phyloP scores from a whole-genome alignment of 2,797 vertebrate species.

The Austrolebias charrua region DNA sequence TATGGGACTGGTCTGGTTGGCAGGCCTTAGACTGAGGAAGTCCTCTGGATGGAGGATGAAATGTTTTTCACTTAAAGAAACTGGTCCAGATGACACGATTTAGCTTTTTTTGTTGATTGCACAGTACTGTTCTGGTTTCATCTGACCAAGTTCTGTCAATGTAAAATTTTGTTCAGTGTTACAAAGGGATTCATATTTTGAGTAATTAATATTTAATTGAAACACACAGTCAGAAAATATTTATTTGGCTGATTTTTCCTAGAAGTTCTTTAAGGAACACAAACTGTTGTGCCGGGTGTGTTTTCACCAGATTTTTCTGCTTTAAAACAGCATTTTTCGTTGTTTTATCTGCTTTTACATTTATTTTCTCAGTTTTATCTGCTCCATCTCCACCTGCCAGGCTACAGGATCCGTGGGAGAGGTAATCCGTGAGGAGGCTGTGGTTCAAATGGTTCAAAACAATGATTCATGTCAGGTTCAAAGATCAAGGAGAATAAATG shows the following conservation, averaged over 20 bases:
- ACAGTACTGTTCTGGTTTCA: background rate
- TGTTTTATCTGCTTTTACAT: background rate
- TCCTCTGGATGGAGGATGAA: too few species aligned
- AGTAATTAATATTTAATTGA: background rate
- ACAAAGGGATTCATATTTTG: background rate
- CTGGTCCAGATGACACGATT: too few species aligned
- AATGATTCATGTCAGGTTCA: conserved; percentile 56
- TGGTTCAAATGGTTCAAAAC: conserved; percentile 52
- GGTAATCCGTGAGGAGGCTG: conserved; percentile 35
- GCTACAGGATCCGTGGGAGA: conserved; percentile 32
- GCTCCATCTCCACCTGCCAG: conserved; percentile 27
- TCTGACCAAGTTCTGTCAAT: conserved; percentile 10
- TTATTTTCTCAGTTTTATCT: conserved; percentile 15
- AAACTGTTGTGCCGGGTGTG: conserved; percentile 1
- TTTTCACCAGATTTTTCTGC: background rate
- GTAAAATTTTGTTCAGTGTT: conserved; percentile 15
- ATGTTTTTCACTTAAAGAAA: too few species aligned
- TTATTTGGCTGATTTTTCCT: background rate
- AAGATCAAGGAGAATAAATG: conserved; percentile 40
- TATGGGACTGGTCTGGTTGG: too few species aligned
- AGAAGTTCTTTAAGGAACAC: background rate
- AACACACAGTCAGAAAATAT: background rate
- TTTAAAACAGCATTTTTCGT: conserved; percentile 1
- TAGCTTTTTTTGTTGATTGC: too few species aligned
- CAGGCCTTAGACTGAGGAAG: too few species aligned